Percentiles rank a stretch among this genome's conserved stretches.
Conservation (phyloP, 2,797 vertebrate species). For the Xyrichtys novacula region DNA sequence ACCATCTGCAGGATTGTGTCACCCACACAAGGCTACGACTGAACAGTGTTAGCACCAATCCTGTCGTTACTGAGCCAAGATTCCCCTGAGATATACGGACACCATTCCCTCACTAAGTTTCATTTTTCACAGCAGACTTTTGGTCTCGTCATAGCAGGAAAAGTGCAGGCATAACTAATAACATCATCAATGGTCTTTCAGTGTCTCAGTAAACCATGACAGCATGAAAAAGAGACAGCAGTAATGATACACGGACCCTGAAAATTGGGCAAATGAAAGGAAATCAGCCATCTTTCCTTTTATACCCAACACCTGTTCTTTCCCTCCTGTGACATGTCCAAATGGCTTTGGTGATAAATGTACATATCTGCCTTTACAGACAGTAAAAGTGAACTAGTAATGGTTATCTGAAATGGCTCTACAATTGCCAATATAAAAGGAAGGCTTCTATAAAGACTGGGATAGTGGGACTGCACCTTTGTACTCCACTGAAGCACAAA, state of each 20-base stretch:
- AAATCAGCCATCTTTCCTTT: constrained; percentile 9
- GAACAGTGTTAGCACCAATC: neutral
- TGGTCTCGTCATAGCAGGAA: neutral
- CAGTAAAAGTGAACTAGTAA: neutral
- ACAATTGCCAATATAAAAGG: neutral
- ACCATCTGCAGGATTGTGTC: neutral
- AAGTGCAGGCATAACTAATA: neutral
- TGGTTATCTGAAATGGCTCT: neutral
- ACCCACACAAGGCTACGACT: neutral
- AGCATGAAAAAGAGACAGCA: constrained; percentile 6
- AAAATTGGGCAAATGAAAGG: constrained; percentile 5
- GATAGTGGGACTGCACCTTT: neutral
- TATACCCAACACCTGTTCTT: neutral
- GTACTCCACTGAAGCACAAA: no score
- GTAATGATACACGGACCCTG: neutral
- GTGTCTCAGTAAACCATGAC: neutral
- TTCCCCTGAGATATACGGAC: neutral
- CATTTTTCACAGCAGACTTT: constrained; percentile 4
- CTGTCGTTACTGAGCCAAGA: neutral
- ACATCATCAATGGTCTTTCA: constrained; percentile 2
- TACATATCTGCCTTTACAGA: neutral
- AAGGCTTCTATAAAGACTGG: neutral
- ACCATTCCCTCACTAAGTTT: neutral
- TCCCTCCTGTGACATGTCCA: neutral
- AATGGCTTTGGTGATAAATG: neutral